Base-by-base conservation (phyloP, 2,888 invertebrate species). In the Phragmatobia fuliginosa region DNA sequence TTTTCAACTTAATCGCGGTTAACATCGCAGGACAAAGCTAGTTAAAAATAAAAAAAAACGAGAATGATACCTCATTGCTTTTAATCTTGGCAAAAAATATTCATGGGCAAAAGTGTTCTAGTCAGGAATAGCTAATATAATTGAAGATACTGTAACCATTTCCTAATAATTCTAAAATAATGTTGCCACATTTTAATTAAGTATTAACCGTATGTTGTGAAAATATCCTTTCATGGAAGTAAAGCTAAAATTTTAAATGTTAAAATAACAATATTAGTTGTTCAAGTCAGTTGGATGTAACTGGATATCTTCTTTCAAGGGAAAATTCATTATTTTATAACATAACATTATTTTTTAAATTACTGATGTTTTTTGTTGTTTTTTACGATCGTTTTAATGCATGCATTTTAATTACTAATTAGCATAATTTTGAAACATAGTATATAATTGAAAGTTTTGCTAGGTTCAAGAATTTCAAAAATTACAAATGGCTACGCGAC, bases 401-500 rank as follows among this genome's bases (percentile, higher is more conserved):
- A 28, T 10, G 11, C 10, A 58, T 21, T 45, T 6, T 18, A 45
- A 45, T 0, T 6, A 21, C 45, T 21, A 45, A 7, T 45, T 45
- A 45, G 7, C 18, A 1, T 21, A 45, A 21, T 45, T 21, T 31
- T 6, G 2, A 31, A 31, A 58, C 25, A 14, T 18, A 31, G 5
- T 18, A 6, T 31, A 32, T 21, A 28, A 59, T 31, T 45, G 2
- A 31, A 32, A 18, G 25, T 61, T 65, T 41, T 80, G 83, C 2
- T 75, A 95, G 95, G 94, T 95, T 10, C 87, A 93, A 6, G 95
- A 95, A 78, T 95, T 95, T 76, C 95, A 95, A 83, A 95, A 95
- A 78, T 81, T 95, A 33, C 94, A 95, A 84, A 89, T 92, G 90
- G 91, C 91, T 1, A 91, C 94, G 25, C 90, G 88, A 60, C 78